phyloP scores from a whole-genome alignment of 2,797 vertebrate genomes.

The Oreonectes daqikongensis region DNA sequence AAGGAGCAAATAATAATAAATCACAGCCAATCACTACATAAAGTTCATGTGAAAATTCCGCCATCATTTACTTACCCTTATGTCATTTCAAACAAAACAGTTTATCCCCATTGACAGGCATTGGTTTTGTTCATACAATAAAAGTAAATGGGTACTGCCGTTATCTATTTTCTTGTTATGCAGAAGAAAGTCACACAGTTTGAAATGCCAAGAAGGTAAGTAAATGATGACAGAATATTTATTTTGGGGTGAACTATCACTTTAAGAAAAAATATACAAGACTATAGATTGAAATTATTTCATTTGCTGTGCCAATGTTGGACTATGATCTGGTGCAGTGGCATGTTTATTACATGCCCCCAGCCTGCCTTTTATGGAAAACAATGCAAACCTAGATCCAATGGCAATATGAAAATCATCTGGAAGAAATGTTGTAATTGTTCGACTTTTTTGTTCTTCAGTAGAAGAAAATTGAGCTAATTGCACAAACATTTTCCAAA shows the following conservation, averaged over 20 bases:
- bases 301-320: neutral
- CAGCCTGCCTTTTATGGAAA: slow-evolving; percentile 38
- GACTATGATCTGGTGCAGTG: slow-evolving; percentile 3
- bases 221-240: too few relatives aligned
- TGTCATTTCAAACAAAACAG: too few relatives aligned
- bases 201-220: too few relatives aligned
- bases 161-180: too few relatives aligned
- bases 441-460: neutral
- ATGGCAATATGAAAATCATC: slow-evolving; percentile 22
- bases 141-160: too few relatives aligned
- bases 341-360: slow-evolving; percentile 8
- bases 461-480: neutral
- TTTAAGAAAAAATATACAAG: neutral
- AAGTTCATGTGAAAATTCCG: too few relatives aligned
- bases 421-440: slow-evolving; percentile 42
- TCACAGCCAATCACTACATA: neutral
- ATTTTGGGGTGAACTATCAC: too few relatives aligned
- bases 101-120: too few relatives aligned
- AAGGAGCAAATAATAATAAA: neutral
- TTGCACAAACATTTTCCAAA: neutral
- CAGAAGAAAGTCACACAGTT: too few relatives aligned
- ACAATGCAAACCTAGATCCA: neutral
- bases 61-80: too few relatives aligned
- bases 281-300: slow-evolving; percentile 1
- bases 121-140: too few relatives aligned